Evolutionary conservation across 1,140 invertebrate genomes (phyloP).

Genomic region (Lepidurus arcticus): DNA sequence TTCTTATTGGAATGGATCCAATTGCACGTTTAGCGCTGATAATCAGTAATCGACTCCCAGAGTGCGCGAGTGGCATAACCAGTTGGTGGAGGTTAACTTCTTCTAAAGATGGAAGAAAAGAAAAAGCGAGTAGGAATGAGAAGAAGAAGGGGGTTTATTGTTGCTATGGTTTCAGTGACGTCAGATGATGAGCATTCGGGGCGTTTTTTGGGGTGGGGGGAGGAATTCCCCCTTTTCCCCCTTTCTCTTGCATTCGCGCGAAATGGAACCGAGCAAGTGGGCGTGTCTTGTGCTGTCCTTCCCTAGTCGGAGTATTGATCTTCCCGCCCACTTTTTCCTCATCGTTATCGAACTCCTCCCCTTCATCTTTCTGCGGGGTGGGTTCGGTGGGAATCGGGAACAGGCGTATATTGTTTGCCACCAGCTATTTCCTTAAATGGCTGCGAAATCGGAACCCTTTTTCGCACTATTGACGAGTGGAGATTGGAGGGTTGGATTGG

Average conservation of each 20-base stretch:
- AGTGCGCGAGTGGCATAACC: neutral
- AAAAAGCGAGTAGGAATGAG: neutral
- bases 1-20: neutral
- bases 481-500: neutral
- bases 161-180: conserved; percentile 14
- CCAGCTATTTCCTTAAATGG: no score
- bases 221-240: neutral
- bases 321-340: neutral
- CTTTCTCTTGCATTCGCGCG: neutral
- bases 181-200: neutral
- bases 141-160: neutral
- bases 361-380: neutral
- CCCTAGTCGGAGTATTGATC: conserved; percentile 12
- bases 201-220: neutral
- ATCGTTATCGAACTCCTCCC: conserved; percentile 20
- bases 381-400: no score
- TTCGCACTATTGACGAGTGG: neutral
- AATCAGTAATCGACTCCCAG: neutral
- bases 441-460: no score
- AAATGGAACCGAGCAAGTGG: neutral
- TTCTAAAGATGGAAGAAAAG: neutral
- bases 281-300: neutral
- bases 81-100: neutral
- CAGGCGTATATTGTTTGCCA: no score
- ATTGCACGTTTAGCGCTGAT: conserved; percentile 13